Base-by-base conservation (phyloP, 37 sponge, comb jelly and placozoan species). In the Dysidea cf. avara region DNA sequence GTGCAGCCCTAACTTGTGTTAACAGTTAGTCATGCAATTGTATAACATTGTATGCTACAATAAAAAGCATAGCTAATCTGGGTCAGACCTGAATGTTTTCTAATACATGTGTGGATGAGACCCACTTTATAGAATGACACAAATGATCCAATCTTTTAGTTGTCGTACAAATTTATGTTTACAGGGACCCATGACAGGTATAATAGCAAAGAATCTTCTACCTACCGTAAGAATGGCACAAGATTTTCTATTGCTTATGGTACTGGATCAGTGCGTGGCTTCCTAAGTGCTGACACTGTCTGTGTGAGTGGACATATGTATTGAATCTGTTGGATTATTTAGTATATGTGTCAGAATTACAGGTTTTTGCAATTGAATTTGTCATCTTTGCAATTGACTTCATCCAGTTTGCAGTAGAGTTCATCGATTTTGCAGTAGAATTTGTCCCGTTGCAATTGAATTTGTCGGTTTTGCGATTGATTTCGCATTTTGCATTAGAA, bases 171-270 rank as follows among this genome's bases (percentile, higher is more conserved):
- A 12, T 11, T 13, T 28, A 25, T 32, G 12, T 48, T 17, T 47
- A 1, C 30, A 80, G 81, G 46, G 0, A 25, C 34, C 0, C 81
- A 86, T 34, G 31, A 80, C 63, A 74, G 71, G 57, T 92, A 92
- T 53, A 50, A 88, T 55, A 61, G 68, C 70, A 71, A 39, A 62
- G 69, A 76, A 35, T 92, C 93, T 22, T 70, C 66, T 34, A 95
- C 96, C 14, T 98, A 89, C 88, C 43, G 38, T 6, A 51, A 38
- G 20, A 95, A 95, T 71, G 95, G 96, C 17, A 73, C 87, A 47
- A 50, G 56, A 16, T 98, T 94, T 51, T 61, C 82, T 28, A 92
- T 98, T 53, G 71, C 79, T 32, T 98, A 98, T 57, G 99, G 99
- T 0, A 82, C 87, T 50, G 99, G 99, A 14, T 65, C 66, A 29